These are phyloP conservation scores for Eulimnadia texana DNA, from an alignment of 1,140 invertebrate species.

Conservation along the genomic window DNA sequence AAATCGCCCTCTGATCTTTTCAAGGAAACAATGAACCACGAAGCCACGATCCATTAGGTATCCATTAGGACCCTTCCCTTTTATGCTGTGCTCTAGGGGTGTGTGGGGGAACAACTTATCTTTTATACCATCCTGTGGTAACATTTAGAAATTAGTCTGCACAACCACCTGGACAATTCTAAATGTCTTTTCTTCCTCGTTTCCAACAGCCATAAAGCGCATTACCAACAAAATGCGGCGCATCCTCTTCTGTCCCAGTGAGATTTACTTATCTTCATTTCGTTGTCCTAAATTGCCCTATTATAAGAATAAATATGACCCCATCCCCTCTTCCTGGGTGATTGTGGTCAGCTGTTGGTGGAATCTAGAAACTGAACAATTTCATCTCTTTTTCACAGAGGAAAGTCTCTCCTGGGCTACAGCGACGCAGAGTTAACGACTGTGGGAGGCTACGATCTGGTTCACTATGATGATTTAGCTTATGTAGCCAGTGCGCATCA, in stretches of 20 bases:
- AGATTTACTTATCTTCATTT: slow-evolving; percentile 2
- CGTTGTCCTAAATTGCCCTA: background rate
- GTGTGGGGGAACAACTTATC: no score
- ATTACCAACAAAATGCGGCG: background rate
- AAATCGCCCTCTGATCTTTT: background rate
- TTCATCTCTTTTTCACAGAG: slow-evolving; percentile 43
- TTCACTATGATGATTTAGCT: slow-evolving; percentile 80
- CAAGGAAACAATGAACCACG: background rate
- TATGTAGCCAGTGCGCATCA: slow-evolving; percentile 98
- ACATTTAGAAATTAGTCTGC: background rate
- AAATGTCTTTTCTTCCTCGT: no score
- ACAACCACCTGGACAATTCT: background rate
- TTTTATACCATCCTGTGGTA: background rate
- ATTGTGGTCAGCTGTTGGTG: no score
- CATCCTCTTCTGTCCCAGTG: background rate
- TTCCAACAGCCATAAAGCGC: background rate
- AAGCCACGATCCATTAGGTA: background rate
- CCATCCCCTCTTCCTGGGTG: no score
- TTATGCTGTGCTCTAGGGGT: background rate
- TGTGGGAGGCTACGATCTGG: slow-evolving; percentile 89
- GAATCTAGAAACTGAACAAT: background rate
- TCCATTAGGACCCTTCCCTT: background rate
- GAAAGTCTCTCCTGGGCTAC: slow-evolving; percentile 86
- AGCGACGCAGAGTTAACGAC: slow-evolving; percentile 79
- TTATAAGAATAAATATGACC: background rate